Evolutionary conservation across 2,113 vertebrate species (phyloP).

Genomic region (Dendropsophus ebraccatus): DNA sequence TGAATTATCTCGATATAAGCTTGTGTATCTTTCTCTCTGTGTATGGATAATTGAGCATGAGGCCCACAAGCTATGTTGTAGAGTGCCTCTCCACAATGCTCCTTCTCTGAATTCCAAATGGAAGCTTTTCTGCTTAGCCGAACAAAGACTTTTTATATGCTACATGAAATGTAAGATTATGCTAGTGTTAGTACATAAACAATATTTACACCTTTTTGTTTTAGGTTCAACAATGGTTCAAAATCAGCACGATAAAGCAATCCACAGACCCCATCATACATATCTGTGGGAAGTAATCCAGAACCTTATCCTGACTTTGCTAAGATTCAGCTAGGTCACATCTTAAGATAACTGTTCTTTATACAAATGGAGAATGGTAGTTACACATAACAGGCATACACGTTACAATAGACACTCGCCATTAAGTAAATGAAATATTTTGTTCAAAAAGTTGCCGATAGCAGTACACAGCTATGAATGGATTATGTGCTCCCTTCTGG

Average conservation of each 20-base stretch:
- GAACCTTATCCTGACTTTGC: too few relatives aligned
- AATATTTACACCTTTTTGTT: background rate
- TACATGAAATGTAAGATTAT: background rate
- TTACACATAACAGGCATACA: too few relatives aligned
- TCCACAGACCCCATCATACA: too few relatives aligned
- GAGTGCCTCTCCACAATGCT: background rate
- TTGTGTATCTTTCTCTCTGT: slow-evolving; percentile 32
- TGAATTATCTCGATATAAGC: slow-evolving; percentile 40
- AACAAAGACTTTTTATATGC: slow-evolving; percentile 1
- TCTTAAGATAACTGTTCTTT: too few relatives aligned
- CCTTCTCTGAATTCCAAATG: background rate
- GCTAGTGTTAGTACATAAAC: background rate
- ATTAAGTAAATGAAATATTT: too few relatives aligned
- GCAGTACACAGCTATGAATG: too few relatives aligned
- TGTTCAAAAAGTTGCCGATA: too few relatives aligned
- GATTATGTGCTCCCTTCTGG: too few relatives aligned
- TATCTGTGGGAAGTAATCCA: too few relatives aligned
- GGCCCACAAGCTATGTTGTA: slow-evolving; percentile 10
- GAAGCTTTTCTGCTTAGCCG: background rate
- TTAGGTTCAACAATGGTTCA: background rate
- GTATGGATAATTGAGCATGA: slow-evolving; percentile 41
- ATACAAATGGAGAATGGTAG: too few relatives aligned
- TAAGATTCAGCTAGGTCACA: too few relatives aligned
- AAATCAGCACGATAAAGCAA: background rate
- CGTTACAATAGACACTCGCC: too few relatives aligned